Evolutionary conservation across 2,888 invertebrate species (phyloP), one percentile per base, ranked within the genome.

Genomic region (Cotesia congregata): DNA sequence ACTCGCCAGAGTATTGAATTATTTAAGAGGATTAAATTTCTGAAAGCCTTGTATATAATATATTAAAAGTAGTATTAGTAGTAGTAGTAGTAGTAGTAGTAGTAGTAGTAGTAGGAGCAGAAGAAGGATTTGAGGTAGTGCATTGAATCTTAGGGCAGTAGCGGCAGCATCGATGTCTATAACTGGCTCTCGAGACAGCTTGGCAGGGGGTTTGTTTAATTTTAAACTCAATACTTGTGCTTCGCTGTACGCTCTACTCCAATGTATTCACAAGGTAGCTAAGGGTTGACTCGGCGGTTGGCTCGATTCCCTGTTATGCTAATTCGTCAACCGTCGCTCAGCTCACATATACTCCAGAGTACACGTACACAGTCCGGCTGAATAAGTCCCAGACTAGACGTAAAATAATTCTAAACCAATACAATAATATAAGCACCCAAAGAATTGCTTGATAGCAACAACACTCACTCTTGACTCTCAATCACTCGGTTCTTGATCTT

Each of bases 251-350:
- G 9, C 50, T 50, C 9, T 50, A 50, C 50, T 50, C 12, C 12
- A 50, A 7, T 50, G 50, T 50, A 50, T 50, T 50, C 9, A 50
- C 9, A 50, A 50, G 50, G 68, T 70, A 83, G 50, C 75, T 82
- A 83, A 83, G 84, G 86, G 85, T 87, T 85, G 85, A 86, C 85
- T 86, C n/a, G 84, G 83, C 79, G 85, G 86, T 88, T 85, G 86
- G 85, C 83, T 86, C 87, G 86, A 85, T 86, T 85, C 87, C 87
- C 86, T 85, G 87, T 89, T 88, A 89, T 89, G 89, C 87, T 89
- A 89, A 89, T 88, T 88, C 86, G 87, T 87, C 87, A 88, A 88
- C 89, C 86, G 88, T 87, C 85, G 82, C 72, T 77, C 40, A 30
- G 30, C 2, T 30, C 30, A 30, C 30, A 74, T 61, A 76, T 68